Conservation (phyloP, 2,888 invertebrate species). For the Troides helena region DNA sequence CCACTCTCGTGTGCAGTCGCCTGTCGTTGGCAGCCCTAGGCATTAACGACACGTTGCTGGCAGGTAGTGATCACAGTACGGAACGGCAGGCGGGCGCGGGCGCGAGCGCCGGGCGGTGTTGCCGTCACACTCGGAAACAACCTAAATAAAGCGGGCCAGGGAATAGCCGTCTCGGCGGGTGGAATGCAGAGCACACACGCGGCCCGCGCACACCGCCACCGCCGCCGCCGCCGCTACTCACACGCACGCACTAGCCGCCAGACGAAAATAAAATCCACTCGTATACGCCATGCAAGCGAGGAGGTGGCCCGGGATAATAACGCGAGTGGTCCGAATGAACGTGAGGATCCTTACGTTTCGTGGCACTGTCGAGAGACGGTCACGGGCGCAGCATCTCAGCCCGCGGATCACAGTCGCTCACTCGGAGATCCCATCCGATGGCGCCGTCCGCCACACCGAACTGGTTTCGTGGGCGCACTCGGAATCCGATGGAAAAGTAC, state of each 20-base stretch:
- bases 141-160: constrained; percentile 74
- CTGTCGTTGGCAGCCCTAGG: constrained; percentile 40
- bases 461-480: constrained; percentile 64
- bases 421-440: constrained; percentile 69
- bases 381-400: constrained; percentile 78
- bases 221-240: constrained; percentile 42
- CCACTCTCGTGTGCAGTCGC: constrained; percentile 7
- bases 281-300: constrained; percentile 79
- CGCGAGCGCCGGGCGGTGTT: constrained; percentile 43
- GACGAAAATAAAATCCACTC: constrained; percentile 80
- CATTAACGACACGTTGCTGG: constrained; percentile 33
- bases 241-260: constrained; percentile 68
- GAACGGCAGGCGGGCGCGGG: constrained; percentile 37
- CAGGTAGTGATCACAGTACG: constrained; percentile 38
- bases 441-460: constrained; percentile 62
- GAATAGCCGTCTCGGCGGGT: constrained; percentile 69
- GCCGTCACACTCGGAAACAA: constrained; percentile 66
- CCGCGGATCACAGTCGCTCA: constrained; percentile 65
- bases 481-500: constrained; percentile 70
- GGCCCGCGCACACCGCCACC: constrained; percentile 47
- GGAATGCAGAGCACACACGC: constrained; percentile 46
- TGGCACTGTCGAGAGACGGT: constrained; percentile 77
- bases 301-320: constrained; percentile 62
- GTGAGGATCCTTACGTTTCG: constrained; percentile 78
- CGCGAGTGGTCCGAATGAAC: constrained; percentile 67